Evolutionary conservation across 1,140 invertebrate genomes (phyloP).

Genomic region (Apocrypta bakeri): DNA sequence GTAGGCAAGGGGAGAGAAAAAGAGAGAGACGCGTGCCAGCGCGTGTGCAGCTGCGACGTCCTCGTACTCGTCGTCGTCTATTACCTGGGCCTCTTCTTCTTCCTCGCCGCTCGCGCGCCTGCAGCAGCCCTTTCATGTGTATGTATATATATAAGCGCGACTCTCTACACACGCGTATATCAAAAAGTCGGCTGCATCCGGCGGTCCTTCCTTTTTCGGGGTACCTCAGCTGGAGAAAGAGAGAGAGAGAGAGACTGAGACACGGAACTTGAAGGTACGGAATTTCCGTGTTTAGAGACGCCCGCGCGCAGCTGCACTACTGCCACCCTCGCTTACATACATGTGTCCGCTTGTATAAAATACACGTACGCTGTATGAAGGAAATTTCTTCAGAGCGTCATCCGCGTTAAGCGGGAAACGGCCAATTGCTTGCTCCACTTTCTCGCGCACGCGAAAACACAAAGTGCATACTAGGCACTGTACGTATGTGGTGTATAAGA

Average conservation of each 20-base stretch:
- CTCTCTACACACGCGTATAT: slow-evolving; percentile 11
- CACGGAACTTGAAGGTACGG: slow-evolving; percentile 18
- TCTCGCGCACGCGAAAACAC: background rate
- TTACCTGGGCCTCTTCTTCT: slow-evolving; percentile 35
- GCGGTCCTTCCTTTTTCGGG: slow-evolving; percentile 31
- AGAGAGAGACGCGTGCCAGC: slow-evolving; percentile 4
- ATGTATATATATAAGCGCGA: background rate
- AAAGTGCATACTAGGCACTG: no score
- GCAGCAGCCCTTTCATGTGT: slow-evolving; percentile 28
- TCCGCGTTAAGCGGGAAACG: slow-evolving; percentile 46
- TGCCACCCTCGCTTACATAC: background rate
- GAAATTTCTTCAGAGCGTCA: background rate
- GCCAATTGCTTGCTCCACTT: slow-evolving; percentile 36
- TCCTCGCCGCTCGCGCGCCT: background rate
- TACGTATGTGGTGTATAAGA: no score
- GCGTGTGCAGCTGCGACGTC: slow-evolving; percentile 24
- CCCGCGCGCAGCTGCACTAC: background rate
- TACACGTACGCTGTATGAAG: background rate
- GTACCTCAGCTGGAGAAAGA: slow-evolving; percentile 34
- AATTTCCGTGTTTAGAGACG: slow-evolving; percentile 65
- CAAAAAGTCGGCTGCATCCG: slow-evolving; percentile 47
- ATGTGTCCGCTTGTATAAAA: background rate
- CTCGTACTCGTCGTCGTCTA: background rate
- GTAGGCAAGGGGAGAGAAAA: background rate
- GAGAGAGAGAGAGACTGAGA: background rate